phyloP scores from a whole-genome alignment of 92 coral and sea anemone genomes.

The Epizoanthus ramosus region DNA sequence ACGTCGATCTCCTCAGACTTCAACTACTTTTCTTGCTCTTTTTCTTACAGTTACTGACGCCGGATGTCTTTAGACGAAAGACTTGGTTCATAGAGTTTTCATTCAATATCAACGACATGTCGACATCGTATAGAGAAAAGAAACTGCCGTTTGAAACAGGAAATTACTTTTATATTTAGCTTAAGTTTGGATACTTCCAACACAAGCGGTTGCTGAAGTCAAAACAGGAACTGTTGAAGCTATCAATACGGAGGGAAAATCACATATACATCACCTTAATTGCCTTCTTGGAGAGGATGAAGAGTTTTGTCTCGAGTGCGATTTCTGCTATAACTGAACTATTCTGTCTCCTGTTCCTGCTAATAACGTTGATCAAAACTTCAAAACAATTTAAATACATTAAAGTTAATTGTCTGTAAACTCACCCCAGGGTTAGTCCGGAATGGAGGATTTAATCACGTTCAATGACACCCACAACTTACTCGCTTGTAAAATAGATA shows the following conservation, averaged over 20 bases:
- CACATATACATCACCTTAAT: neutral
- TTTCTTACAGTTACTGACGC: neutral
- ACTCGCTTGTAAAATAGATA: too few species aligned
- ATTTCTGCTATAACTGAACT: slow-evolving; percentile 7
- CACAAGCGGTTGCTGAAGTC: neutral
- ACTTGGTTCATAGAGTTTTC: neutral
- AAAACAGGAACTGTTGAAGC: slow-evolving; percentile 11
- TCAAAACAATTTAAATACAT: slow-evolving; percentile 23
- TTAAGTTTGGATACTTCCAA: neutral
- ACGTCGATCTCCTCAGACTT: too few species aligned
- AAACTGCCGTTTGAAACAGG: neutral
- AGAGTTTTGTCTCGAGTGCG: neutral
- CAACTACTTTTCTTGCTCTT: too few species aligned
- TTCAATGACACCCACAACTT: too few species aligned
- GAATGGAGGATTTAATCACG: neutral
- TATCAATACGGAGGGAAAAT: neutral
- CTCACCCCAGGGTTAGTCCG: slow-evolving; percentile 24
- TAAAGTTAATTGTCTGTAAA: slow-evolving; percentile 31
- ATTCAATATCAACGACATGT: neutral
- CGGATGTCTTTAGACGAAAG: neutral
- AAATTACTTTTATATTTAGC: neutral
- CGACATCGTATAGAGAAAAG: neutral
- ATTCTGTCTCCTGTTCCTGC: neutral
- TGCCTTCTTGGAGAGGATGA: neutral
- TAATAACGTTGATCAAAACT: slow-evolving; percentile 14